Base-by-base conservation (phyloP, 1,140 invertebrate species). In the Drosophila ohnishii region DNA sequence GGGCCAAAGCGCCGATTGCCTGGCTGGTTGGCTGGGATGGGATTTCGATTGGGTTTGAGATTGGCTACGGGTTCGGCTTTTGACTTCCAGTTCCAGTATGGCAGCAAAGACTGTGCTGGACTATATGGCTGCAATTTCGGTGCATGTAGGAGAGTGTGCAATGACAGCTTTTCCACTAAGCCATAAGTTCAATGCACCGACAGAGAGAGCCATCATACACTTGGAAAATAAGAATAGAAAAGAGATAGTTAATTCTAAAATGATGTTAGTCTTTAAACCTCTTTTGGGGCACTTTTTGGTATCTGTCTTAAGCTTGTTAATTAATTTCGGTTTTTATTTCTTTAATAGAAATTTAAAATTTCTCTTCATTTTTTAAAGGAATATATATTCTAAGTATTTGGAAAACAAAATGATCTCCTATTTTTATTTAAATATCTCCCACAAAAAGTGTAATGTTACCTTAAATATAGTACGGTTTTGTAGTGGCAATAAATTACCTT, bases 131-230 rank as follows among this genome's bases (percentile, higher is more conserved):
- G 48, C 66, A 74, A 66, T 72, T 85, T 69, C 30, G 32, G 22
- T 67, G 55, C 61, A 28, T 66, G 30, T 70, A 53, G 63, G 6
- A 25, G 59, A 58, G 34, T 53, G 48, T 45, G 63, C 63, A 61
- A 53, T 58, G 53, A 73, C 57, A 45, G 25, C 58, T 53, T 44
- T 69, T 37, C 39, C 51, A 51, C 35, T 53, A 35, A 56, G 42
- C 34, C 35, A 66, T 81, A 65, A 60, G 82, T 85, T 85, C 83
- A 87, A 72, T 78, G 82, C 65, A 75, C 78, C 62, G 13, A 19
- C 53, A 44, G 48, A 30, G 35, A 19, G 39, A 56, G 58, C 11
- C 8, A 8, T 10, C 9, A 19, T 35, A 39, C 48, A 51, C 35
- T 55, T 37, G 0, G 32, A 69, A 28, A 28, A 35, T 1, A 35